Base-by-base conservation (phyloP, 35 echinoderm and acorn worm species). In the Ptychodera flava region DNA sequence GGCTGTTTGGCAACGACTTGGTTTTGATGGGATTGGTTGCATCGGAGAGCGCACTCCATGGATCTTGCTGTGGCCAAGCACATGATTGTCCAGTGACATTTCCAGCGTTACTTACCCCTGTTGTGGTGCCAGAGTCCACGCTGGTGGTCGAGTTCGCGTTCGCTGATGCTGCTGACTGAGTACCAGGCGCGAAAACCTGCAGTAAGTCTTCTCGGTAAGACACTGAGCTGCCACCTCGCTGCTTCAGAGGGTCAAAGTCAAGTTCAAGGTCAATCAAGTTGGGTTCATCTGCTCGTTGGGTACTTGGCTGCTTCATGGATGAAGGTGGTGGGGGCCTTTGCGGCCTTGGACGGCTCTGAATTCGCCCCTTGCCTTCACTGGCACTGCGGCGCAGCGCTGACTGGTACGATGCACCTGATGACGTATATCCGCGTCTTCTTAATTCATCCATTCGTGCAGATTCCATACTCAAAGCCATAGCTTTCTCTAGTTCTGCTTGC, bases 401-500 rank as follows among this genome's bases (percentile, higher is more conserved):
- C 45, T 31, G 32, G 28, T 33, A 87, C 34, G 29, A 16, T 28
- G 78, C 1, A 36, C 33, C 33, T 82, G n/a, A 31, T 22, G 38
- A 31, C 36, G 75, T 14, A 0, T 35, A 36, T 33, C 77, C 79
- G 16, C 80, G 77, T 36, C 82, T 77, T 31, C 16, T 0, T 0
- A 27, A 38, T 10, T 91, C 93, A 34, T 94, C 93, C 16, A 85
- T n/a, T 28, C 80, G 77, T n/a, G 81, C 86, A 28, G 89, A 91
- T 78, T 94, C 88, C 28, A 91, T 35, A 86, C 93, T 94, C 34
- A 91, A 31, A 16, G 89, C 93, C 16, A 94, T 35, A 14, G 93
- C 93, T 81, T 84, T 91, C 36, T 86, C 28, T 16, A 91, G 27
- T 81, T 94, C 89, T 1, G 85, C 93, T 29, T 94, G 6, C 22